Conservation (phyloP, 1,140 invertebrate species). For the Bactericera cockerelli region DNA sequence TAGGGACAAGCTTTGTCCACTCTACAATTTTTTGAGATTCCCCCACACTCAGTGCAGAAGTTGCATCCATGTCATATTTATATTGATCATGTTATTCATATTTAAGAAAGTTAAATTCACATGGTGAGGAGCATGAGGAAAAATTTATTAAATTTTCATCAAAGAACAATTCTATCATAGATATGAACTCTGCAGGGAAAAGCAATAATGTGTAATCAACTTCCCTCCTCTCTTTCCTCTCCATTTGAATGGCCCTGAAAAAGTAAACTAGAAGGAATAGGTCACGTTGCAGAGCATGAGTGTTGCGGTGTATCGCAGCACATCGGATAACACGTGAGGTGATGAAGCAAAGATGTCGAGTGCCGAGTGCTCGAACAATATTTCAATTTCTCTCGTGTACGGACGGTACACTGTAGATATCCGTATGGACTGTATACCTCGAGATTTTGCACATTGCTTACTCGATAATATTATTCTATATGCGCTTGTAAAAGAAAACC, state of each 20-base stretch:
- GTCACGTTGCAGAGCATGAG: constrained; percentile 1
- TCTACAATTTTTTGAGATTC: too few relatives aligned
- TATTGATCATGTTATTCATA: too few relatives aligned
- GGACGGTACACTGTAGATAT: too few relatives aligned
- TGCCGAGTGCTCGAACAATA: not conserved
- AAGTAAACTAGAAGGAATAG: not conserved
- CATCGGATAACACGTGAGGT: not conserved
- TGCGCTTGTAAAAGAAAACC: too few relatives aligned
- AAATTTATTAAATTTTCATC: not conserved
- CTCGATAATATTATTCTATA: too few relatives aligned
- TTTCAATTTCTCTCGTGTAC: not conserved
- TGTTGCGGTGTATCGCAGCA: not conserved
- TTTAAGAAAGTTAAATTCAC: too few relatives aligned
- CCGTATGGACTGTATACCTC: too few relatives aligned
- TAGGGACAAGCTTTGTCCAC: too few relatives aligned
- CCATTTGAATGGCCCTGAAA: not conserved
- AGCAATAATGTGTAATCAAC: not conserved
- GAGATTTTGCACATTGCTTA: too few relatives aligned
- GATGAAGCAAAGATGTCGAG: not conserved
- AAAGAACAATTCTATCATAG: not conserved
- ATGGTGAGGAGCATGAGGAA: too few relatives aligned
- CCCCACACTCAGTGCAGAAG: too few relatives aligned
- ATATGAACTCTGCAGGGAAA: not conserved
- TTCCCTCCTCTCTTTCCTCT: not conserved
- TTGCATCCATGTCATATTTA: too few relatives aligned